Evolutionary conservation across 2,888 invertebrate genomes (phyloP), one percentile per base, ranked within the genome.

Genomic region (Orthosia gracilis): DNA sequence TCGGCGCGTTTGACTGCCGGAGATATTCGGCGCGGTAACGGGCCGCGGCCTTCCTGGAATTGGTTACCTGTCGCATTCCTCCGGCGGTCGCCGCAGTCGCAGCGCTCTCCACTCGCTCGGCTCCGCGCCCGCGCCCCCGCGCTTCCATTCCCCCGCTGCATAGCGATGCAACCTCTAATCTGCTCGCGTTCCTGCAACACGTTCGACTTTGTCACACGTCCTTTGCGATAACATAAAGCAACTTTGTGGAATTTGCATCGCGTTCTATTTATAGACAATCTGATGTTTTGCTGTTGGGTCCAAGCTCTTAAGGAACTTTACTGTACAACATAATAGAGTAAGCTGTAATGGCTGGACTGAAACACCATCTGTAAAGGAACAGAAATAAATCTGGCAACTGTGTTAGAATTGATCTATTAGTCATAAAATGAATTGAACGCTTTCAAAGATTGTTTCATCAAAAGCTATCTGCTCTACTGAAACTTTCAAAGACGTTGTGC

Each of bases 11-110:
- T 96, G 96, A 95, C 94, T 94, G 95, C 92, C 91, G 92, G 95
- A 95, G 96, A 96, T 96, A 95, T 96, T 96, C 96, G 96, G 96
- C 96, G 94, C 96, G 93, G 96, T 96, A 96, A 96, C 96, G 96
- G 96, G 93, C 95, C 95, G 93, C 94, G 95, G 96, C 96, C 96
- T 96, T 96, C 96, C 95, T 93, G 96, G 96, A 96, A 96, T 94
- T 94, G 95, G 95, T 95, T 96, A 96, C 96, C 96, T 96, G 96
- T 95, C 94, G 95, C 96, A 96, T 96, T 96, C 96, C 95, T 92
- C 87, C 91, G 94, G 92, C 94, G 94, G 95, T 89, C 92, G 92
- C 89, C 88, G 91, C 92, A 86, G 89, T 89, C 88, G 90, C 91
- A 84, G 87, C 88, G 86, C 88, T 82, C 83, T 80, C 84, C 78